Base-by-base conservation (phyloP, 2,113 vertebrate genomes). In the Toxotes chatareus region DNA sequence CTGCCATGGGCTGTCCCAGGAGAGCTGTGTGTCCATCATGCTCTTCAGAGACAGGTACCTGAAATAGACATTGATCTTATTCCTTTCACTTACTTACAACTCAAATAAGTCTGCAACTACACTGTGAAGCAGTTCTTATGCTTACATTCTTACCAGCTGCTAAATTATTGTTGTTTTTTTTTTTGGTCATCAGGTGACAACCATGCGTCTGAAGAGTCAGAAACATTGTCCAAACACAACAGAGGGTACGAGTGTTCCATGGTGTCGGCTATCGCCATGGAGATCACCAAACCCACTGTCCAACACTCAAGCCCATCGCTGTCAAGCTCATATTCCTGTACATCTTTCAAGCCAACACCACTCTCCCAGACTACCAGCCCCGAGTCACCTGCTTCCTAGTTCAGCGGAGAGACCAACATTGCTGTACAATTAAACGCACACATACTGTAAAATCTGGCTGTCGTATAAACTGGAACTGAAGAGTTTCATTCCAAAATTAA, bases 11-110 rank as follows among this genome's bases (percentile, higher is more conserved):
- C 1, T 91, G 88, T 88, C 93, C 94, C 60, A 80, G 59, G 47
- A 90, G 93, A 91, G 82, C 86, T 8, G 59, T 69, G 63, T 95
- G 84, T 82, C 91, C 88, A 27, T 88, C 92, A 44, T 93, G 88
- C 81, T 92, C 91, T 34, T 94, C 90, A 75, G 90, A 95, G 73
- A 81, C 85, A 53, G 94, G 96, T 97, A 80, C 19, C 17, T n/a
- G 2, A 40, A 46, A n/a, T 23, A 7, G 6, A 16, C 0, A 16
- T n/a, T 49, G 16, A 19, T 0, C 2, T 57, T 8, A 2, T 11
- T 55, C 4, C 0, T 51, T 60, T 42, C 8, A 32, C 14, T 32
- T 64, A 11, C 21, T 8, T 42, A 8, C 21, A 59, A 3, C 2
- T 23, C 23, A 38, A 14, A 32, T 14, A 4, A 13, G 49, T 7